phyloP scores from a whole-genome alignment of 2,113 vertebrate species.

The Forbesichthys papilliferus region DNA sequence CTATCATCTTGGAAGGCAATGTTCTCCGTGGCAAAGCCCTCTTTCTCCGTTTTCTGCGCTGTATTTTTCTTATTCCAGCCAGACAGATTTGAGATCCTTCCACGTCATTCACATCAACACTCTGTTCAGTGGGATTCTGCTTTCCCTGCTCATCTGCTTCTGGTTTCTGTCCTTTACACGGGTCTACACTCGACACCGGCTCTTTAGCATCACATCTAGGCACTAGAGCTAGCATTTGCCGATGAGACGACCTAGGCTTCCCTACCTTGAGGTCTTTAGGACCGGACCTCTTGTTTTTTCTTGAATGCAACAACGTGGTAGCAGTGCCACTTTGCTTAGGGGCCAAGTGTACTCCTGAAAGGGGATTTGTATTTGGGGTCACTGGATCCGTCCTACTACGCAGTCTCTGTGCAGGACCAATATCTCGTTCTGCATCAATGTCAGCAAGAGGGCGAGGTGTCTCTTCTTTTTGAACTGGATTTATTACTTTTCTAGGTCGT shows the following conservation, averaged over 20 bases:
- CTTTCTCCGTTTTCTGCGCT: conserved; percentile 15
- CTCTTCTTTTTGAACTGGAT: background rate
- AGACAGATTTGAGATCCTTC: background rate
- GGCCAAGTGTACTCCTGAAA: conserved; percentile 4
- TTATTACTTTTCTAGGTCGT: conserved; percentile 2
- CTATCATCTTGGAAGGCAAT: background rate
- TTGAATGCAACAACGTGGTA: background rate
- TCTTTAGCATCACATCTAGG: conserved; percentile 36
- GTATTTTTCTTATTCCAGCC: conserved; percentile 17
- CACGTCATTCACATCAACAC: conserved; percentile 1
- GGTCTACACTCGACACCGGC: background rate
- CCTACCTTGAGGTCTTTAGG: conserved; percentile 28
- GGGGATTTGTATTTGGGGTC: conserved; percentile 6
- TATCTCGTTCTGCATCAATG: background rate
- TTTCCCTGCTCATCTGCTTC: conserved; percentile 27
- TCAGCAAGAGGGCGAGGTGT: background rate
- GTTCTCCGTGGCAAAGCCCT: background rate
- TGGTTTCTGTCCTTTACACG: background rate
- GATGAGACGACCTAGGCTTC: conserved; percentile 21
- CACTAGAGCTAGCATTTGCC: conserved; percentile 42
- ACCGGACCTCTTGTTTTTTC: background rate
- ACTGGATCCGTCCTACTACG: conserved; percentile 37
- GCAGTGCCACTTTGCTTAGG: background rate
- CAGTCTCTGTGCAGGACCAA: conserved; percentile 21
- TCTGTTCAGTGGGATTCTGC: background rate